Base-by-base conservation (phyloP, 2,888 invertebrate genomes). In the Dilophus febrilis region DNA sequence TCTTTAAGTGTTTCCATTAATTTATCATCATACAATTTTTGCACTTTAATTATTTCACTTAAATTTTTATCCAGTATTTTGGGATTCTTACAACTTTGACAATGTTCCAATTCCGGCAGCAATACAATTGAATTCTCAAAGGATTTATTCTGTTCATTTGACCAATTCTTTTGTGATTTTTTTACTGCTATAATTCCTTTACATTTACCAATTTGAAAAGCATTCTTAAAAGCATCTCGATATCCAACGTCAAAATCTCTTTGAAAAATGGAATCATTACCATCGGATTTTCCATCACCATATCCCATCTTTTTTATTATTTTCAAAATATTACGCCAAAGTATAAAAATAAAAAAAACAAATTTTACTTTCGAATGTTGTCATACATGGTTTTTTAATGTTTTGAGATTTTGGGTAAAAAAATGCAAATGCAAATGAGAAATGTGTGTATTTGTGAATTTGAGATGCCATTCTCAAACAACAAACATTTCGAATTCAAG, bases 281-380 rank as follows among this genome's bases (percentile, higher is more conserved):
- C 83, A 53, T 70, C 72, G 27, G 67, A 60, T 42, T 74, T 65
- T 17, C 83, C 83, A 56, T 83, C 77, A 50, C 71, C 67, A 50
- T 69, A 80, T 31, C 77, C 79, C 47, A 63, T 59, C 81, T 80
- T n/a, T n/a, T n/a, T n/a, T n/a, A n/a, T n/a, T n/a, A n/a, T n/a
- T n/a, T n/a, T n/a, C n/a, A n/a, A n/a, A n/a, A n/a, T n/a, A n/a
- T n/a, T n/a, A n/a, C n/a, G n/a, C n/a, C n/a, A n/a, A n/a, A n/a
- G n/a, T n/a, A n/a, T n/a, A n/a, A n/a, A n/a, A n/a, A n/a, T n/a
- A n/a, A n/a, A n/a, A n/a, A n/a, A n/a, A n/a, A n/a, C n/a, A 47
- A 32, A 38, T 33, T 19, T 6, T 13, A 37, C 22, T 27, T 12
- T 22, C 4, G 13, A 26, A n/a, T 11, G 14, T 4, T 27, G 3